These are phyloP conservation scores for Tenthredo amoena DNA, from an alignment of 2,888 invertebrate species.

Conservation along the genomic window DNA sequence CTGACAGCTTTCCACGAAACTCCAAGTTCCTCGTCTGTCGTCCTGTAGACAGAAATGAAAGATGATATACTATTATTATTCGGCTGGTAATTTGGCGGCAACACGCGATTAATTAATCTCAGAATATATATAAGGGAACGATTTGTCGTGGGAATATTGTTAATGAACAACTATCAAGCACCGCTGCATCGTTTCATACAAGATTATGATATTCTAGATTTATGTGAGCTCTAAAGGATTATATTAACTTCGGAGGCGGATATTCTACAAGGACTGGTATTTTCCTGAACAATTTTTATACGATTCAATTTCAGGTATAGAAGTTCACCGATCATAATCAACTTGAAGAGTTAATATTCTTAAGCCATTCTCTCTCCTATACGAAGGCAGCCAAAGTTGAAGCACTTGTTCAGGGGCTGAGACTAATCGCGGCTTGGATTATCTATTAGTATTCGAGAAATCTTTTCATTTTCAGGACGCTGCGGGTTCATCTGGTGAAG, in stretches of 20 bases:
- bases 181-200: conserved; percentile 12
- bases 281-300: not conserved
- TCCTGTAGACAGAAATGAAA: conserved; percentile 64
- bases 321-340: not conserved
- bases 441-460: not conserved
- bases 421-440: not conserved
- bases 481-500: not conserved
- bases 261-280: not conserved
- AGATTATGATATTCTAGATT: not conserved
- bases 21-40: conserved; percentile 72
- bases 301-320: not conserved
- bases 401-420: not conserved
- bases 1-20: conserved; percentile 67
- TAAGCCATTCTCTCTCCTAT: not conserved
- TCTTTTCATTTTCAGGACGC: not conserved
- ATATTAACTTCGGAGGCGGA: not conserved
- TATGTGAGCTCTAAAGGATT: not conserved
- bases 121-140: conserved; percentile 3
- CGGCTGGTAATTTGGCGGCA: not conserved
- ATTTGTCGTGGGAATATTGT: conserved; percentile 14
- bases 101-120: conserved; percentile 41
- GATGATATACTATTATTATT: conserved; percentile 10
- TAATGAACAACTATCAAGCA: conserved; percentile 25
- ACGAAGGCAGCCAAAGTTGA: not conserved
- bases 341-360: not conserved